Evolutionary conservation across 2,797 vertebrate genomes (phyloP).

Genomic region (Selene dorsalis): DNA sequence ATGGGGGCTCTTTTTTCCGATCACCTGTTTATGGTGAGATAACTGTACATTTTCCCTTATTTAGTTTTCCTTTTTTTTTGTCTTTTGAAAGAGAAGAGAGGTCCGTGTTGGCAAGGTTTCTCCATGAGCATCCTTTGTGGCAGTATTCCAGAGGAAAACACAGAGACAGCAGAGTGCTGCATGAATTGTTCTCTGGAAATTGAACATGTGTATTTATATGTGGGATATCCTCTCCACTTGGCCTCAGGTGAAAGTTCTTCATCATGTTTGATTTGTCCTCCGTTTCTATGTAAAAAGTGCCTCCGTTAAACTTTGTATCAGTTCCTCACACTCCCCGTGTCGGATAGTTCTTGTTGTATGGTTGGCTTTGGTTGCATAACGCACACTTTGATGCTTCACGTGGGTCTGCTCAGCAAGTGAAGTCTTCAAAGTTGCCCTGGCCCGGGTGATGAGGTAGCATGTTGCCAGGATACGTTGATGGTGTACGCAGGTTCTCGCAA

Average conservation of each 20-base stretch:
- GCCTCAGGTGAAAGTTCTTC: constrained; percentile 54
- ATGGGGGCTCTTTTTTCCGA: constrained; percentile 64
- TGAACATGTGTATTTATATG: constrained; percentile 56
- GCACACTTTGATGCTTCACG: constrained; percentile 59
- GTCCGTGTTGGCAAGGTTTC: constrained; percentile 71
- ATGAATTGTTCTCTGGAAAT: constrained; percentile 70
- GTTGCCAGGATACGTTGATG: constrained; percentile 96
- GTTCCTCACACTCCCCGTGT: constrained; percentile 57
- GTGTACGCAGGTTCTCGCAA: constrained; percentile 94
- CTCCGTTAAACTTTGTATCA: constrained; percentile 56
- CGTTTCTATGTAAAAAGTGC: constrained; percentile 68
- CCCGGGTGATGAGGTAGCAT: constrained; percentile 99
- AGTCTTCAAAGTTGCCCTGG: constrained; percentile 98
- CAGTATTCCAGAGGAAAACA: constrained; percentile 81
- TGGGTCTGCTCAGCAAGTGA: constrained; percentile 91
- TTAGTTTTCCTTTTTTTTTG: constrained; percentile 27
- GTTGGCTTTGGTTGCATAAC: constrained; percentile 85
- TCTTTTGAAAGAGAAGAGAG: constrained; percentile 65
- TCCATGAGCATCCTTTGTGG: constrained; percentile 74
- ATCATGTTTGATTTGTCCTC: constrained; percentile 48
- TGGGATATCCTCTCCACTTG: constrained; percentile 61
- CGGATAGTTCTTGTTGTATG: constrained; percentile 73
- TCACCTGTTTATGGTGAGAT: constrained; percentile 58
- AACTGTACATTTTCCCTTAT: constrained; percentile 66
- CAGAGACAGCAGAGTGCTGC: constrained; percentile 63